A percentile compares a stretch with the other conserved stretches of the same genome.
phyloP scores from a whole-genome alignment of 2,888 invertebrate genomes.

The Mycogona germanica region DNA sequence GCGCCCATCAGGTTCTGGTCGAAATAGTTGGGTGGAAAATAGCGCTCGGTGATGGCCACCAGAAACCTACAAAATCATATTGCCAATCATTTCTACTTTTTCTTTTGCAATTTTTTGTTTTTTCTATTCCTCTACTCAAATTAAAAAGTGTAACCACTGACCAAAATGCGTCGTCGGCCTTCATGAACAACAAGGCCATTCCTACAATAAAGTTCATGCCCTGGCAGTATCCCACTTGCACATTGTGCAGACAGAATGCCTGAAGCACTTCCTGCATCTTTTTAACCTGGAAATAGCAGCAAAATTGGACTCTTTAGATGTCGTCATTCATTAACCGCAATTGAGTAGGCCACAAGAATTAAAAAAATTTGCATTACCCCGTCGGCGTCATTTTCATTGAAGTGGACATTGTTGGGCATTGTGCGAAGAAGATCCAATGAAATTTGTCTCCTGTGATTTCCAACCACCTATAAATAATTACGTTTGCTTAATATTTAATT shows the following conservation, averaged over 20 bases:
- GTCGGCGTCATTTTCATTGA: constrained; percentile 37
- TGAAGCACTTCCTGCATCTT: constrained; percentile 40
- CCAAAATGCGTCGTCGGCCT: constrained; percentile 43
- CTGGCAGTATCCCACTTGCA: constrained; percentile 41
- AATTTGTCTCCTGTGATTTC: constrained; percentile 40
- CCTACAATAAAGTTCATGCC: constrained; percentile 44
- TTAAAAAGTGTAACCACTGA: too few relatives aligned
- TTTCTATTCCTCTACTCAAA: too few relatives aligned
- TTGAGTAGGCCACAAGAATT: not conserved
- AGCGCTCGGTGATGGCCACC: constrained; percentile 41
- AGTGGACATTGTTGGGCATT: constrained; percentile 42
- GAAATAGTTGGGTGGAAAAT: constrained; percentile 40
- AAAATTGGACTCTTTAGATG: constrained; percentile 1
- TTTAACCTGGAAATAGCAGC: constrained; percentile 31
- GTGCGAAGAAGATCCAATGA: constrained; percentile 41
- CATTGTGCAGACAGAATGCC: constrained; percentile 42
- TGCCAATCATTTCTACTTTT: too few relatives aligned
- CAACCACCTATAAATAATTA: constrained; percentile 32
- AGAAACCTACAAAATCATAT: constrained; percentile 34
- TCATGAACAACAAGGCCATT: constrained; percentile 39
- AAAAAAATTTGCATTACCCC: constrained; percentile 32
- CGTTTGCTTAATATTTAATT: not conserved
- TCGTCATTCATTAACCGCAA: too few relatives aligned
- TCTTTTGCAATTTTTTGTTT: too few relatives aligned
- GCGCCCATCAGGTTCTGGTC: constrained; percentile 40